Evolutionary conservation across 2,797 vertebrate genomes (phyloP).

Genomic region (Pelochelys cantorii): DNA sequence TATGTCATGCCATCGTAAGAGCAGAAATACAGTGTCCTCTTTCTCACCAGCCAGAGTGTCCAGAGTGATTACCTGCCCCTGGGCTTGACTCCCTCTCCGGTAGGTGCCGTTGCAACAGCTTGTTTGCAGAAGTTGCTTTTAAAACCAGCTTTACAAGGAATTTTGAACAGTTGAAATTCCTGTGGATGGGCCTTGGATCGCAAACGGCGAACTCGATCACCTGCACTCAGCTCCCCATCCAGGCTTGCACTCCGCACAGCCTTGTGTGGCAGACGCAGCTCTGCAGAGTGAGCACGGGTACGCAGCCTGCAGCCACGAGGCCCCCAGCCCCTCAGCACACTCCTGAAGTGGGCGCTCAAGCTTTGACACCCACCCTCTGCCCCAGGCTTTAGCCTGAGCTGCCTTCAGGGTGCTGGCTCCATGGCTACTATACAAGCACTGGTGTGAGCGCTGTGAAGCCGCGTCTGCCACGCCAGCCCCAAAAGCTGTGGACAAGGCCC

Average conservation of each 20-base stretch:
- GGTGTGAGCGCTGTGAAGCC: background rate
- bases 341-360: background rate
- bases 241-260: fast-evolving
- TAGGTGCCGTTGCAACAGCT: background rate
- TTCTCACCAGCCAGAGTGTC: background rate
- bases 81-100: fast-evolving
- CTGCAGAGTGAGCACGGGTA: background rate
- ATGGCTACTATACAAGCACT: background rate
- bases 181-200: background rate
- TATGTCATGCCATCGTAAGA: background rate
- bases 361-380: background rate
- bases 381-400: background rate
- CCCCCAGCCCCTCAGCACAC: too few species aligned
- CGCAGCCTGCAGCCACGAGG: background rate
- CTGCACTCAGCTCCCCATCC: background rate
- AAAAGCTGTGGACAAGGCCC: background rate
- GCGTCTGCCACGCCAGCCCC: background rate
- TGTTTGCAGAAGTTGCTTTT: background rate
- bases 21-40: slow-evolving; percentile 40
- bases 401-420: too few species aligned
- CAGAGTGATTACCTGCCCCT: background rate
- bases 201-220: background rate
- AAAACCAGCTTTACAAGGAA: background rate
- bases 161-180: background rate
- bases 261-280: background rate